Conservation (phyloP, 2,113 vertebrate species). For the Siphamia tubifer region DNA sequence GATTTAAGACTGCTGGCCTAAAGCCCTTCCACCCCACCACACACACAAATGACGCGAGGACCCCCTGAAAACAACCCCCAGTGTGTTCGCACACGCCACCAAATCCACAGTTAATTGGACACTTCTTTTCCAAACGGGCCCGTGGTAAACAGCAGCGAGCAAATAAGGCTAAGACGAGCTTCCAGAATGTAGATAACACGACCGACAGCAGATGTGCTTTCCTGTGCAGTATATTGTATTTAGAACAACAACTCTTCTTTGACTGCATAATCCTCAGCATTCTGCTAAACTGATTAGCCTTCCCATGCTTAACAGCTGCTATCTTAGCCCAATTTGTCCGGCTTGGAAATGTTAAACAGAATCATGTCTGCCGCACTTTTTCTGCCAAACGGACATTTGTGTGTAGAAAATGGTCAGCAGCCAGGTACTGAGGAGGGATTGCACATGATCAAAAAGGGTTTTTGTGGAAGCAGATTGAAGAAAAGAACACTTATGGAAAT, state of each 20-base stretch:
- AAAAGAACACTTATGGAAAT: slow-evolving; percentile 59
- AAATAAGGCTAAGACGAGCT: slow-evolving; percentile 57
- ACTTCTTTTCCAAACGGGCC: slow-evolving; percentile 35
- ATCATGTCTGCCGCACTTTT: slow-evolving; percentile 31
- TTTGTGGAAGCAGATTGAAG: slow-evolving; percentile 54
- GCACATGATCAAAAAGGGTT: slow-evolving; percentile 67
- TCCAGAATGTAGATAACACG: slow-evolving; percentile 43
- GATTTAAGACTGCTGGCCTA: slow-evolving; percentile 41
- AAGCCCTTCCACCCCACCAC: slow-evolving; percentile 36
- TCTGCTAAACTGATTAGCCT: slow-evolving; percentile 67
- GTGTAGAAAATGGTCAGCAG: slow-evolving; percentile 53
- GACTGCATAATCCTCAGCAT: slow-evolving; percentile 57
- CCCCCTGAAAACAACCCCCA: slow-evolving; percentile 28
- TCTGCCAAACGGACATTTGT: slow-evolving; percentile 58
- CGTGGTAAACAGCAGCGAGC: slow-evolving; percentile 52
- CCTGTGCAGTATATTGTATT: slow-evolving; percentile 38
- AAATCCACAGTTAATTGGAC: slow-evolving; percentile 69
- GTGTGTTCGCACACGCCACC: slow-evolving; percentile 62
- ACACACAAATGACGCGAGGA: slow-evolving; percentile 37
- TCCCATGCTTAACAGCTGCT: slow-evolving; percentile 53
- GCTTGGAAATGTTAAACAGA: slow-evolving; percentile 59
- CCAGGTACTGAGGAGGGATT: slow-evolving; percentile 59
- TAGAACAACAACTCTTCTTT: slow-evolving; percentile 54
- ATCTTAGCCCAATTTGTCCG: slow-evolving; percentile 58
- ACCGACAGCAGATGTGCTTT: slow-evolving; percentile 50